Evolutionary conservation across 2,888 invertebrate genomes (phyloP).

Genomic region (Callyntrura sp.): DNA sequence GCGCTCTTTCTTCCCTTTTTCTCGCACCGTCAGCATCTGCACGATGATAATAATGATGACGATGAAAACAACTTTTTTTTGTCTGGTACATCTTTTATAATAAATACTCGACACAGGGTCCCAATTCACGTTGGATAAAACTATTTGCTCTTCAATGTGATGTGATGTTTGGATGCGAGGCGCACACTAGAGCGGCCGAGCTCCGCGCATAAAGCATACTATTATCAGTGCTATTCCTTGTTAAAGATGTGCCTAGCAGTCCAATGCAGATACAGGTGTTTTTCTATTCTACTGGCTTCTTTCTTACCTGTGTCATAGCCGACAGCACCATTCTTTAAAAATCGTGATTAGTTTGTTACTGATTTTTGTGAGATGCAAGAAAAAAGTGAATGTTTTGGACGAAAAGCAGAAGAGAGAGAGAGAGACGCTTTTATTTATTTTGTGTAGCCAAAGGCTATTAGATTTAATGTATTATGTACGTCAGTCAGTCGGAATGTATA

Average conservation of each 20-base stretch:
- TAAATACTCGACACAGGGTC: not conserved
- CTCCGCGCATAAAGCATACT: not conserved
- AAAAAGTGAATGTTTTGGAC: conserved; percentile 40
- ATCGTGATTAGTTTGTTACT: conserved; percentile 75
- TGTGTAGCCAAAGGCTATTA: conserved; percentile 61
- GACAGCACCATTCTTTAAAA: conserved; percentile 62
- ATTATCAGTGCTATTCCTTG: not conserved
- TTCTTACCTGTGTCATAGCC: conserved; percentile 61
- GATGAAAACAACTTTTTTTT: conserved; percentile 40
- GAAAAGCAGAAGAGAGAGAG: not conserved
- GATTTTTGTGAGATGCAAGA: conserved; percentile 61
- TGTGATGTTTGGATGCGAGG: too few relatives aligned
- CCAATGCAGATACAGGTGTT: conserved; percentile 4
- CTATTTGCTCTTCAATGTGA: not conserved
- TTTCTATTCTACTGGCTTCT: conserved; percentile 39
- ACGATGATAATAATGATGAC: conserved; percentile 35
- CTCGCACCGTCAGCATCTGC: conserved; percentile 51
- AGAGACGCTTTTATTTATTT: conserved; percentile 61
- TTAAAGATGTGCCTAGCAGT: not conserved
- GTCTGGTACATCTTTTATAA: not conserved
- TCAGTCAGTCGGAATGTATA: conserved; percentile 56
- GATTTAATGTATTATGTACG: conserved; percentile 22
- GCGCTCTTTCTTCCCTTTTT: conserved; percentile 56
- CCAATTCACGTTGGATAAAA: conserved; percentile 16
- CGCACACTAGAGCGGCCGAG: not conserved